Evolutionary conservation across 2,113 vertebrate genomes (phyloP).

Genomic region (Otis tarda): DNA sequence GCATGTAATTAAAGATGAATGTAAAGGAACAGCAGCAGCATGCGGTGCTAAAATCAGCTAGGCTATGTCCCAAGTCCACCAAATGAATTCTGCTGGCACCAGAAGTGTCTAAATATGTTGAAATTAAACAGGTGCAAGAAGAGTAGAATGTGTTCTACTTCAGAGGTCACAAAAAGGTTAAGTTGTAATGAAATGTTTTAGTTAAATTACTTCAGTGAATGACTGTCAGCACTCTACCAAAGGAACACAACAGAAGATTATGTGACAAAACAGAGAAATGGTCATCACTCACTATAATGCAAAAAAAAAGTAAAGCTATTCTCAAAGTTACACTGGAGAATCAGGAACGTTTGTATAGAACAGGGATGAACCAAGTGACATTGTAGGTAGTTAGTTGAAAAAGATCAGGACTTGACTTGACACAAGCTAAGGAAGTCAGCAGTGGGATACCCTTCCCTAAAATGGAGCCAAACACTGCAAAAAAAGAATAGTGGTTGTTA

Average conservation of each 20-base stretch:
- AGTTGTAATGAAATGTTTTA: neutral
- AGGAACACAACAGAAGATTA: neutral
- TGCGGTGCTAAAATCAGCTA: neutral
- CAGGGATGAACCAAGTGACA: neutral
- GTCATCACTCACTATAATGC: neutral
- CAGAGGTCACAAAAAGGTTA: neutral
- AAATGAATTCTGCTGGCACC: neutral
- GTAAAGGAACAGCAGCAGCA: neutral
- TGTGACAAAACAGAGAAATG: neutral
- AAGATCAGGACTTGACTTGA: neutral
- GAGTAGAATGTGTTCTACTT: neutral
- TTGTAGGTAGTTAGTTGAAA: rapidly evolving
- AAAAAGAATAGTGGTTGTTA: neutral
- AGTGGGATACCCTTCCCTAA: neutral
- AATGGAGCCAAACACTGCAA: neutral
- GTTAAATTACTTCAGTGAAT: neutral
- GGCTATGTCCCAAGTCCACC: neutral
- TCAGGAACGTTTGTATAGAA: neutral
- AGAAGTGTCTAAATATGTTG: neutral
- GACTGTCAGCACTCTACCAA: neutral
- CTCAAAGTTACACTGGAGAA: neutral
- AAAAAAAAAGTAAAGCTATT: neutral
- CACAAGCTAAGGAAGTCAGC: neutral
- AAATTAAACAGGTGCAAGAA: neutral
- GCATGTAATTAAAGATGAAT: neutral